Conservation (phyloP, 2,797 vertebrate genomes). For the Protosalanx chinensis region DNA sequence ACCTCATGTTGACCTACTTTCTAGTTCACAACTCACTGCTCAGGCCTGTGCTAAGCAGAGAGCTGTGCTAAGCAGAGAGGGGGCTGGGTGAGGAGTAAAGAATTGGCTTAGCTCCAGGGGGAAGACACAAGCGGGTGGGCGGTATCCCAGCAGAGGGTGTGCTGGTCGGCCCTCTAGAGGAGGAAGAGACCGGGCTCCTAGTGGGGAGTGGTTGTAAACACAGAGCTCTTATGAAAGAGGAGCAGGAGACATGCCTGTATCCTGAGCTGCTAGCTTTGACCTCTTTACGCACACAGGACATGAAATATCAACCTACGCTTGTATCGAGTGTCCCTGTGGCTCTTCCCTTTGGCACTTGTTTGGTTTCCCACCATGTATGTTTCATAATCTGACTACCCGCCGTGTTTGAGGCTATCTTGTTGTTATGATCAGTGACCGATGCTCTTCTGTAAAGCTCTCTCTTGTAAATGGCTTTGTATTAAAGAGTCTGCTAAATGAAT, state of each 20-base stretch:
- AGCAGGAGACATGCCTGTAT: neutral
- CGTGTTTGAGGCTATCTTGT: no score
- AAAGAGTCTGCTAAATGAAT: no score
- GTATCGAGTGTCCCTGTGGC: no score
- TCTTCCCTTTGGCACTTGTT: no score
- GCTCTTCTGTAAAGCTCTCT: no score
- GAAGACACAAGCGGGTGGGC: neutral
- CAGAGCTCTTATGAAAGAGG: neutral
- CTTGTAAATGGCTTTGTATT: no score
- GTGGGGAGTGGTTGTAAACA: neutral
- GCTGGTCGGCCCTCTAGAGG: neutral
- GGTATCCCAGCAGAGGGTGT: neutral
- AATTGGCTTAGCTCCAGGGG: conserved; percentile 15
- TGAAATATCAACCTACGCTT: neutral
- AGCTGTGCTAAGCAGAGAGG: neutral
- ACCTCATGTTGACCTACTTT: conserved; percentile 15
- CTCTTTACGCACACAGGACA: neutral
- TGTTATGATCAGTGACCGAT: no score
- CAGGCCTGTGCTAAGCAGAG: neutral
- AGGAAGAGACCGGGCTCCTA: neutral
- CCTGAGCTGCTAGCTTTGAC: no score
- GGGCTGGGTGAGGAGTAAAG: neutral
- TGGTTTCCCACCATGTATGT: no score
- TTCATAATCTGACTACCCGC: no score
- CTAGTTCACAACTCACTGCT: neutral